Percentiles rank a stretch among this genome's conserved stretches.
These are phyloP conservation scores for Harpagoxenus sublaevis DNA, from an alignment of 2,888 invertebrate genomes.

Conservation along the genomic window DNA sequence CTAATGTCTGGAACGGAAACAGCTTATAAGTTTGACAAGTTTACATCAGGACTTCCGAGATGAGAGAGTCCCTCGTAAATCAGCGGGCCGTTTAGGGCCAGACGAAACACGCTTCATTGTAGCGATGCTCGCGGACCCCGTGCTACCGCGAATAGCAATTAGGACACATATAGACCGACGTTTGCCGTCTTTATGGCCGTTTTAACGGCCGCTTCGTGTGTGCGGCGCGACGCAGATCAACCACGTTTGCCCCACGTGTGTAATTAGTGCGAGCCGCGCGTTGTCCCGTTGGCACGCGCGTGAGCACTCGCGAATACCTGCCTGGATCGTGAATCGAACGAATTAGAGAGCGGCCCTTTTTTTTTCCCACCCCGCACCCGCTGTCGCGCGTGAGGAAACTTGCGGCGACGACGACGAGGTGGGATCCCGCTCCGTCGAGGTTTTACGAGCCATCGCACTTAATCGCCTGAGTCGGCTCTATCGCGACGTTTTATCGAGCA, in stretches of 20 bases:
- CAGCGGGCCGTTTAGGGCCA: slow-evolving; percentile 26
- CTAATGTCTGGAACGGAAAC: slow-evolving; percentile 42
- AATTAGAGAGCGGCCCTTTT: not conserved
- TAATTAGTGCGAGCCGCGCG: slow-evolving; percentile 8
- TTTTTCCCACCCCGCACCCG: no score
- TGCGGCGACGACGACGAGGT: not conserved
- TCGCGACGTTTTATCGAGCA: slow-evolving; percentile 40
- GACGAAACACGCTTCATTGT: slow-evolving; percentile 47
- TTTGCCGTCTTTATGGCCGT: slow-evolving; percentile 55
- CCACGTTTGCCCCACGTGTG: not conserved
- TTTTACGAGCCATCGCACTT: slow-evolving; percentile 35
- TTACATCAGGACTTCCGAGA: slow-evolving; percentile 59
- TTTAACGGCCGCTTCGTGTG: slow-evolving; percentile 53
- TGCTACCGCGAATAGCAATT: slow-evolving; percentile 53
- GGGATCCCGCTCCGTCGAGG: not conserved
- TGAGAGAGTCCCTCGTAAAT: slow-evolving; percentile 58
- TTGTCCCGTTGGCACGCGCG: slow-evolving; percentile 11
- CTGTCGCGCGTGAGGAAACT: not conserved
- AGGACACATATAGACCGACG: slow-evolving; percentile 52
- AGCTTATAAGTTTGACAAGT: slow-evolving; percentile 58
- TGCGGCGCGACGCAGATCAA: not conserved
- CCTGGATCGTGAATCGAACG: not conserved
- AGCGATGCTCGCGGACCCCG: slow-evolving; percentile 10
- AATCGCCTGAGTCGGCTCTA: slow-evolving; percentile 38
- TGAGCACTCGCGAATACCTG: slow-evolving; percentile 3